Percentiles rank a stretch among this genome's conserved stretches.
Evolutionary conservation across 1,140 invertebrate species (phyloP).

Genomic region (Ctenoplectra terminalis): DNA sequence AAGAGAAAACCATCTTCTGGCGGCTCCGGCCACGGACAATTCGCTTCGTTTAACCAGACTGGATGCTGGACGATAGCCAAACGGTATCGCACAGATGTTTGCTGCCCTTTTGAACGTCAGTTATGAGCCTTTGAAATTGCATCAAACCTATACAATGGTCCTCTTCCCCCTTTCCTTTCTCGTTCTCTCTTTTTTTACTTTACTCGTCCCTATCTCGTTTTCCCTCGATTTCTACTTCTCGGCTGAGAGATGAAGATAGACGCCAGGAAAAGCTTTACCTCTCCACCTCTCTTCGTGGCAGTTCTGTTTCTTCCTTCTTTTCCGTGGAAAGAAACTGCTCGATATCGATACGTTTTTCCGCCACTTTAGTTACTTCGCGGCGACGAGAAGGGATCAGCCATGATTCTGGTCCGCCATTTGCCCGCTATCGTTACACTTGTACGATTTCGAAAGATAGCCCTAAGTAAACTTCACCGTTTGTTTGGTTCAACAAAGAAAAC

Average conservation of each 20-base stretch:
- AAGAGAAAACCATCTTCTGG: constrained; percentile 20
- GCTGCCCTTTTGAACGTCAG: constrained; percentile 71
- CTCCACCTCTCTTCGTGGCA: background rate
- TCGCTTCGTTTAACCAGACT: constrained; percentile 76
- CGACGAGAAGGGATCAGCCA: background rate
- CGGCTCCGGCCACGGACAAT: constrained; percentile 63
- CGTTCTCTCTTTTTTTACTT: background rate
- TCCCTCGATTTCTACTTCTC: constrained; percentile 5
- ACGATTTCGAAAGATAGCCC: background rate
- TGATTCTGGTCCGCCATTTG: background rate
- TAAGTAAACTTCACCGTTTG: no score
- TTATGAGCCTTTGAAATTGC: constrained; percentile 75
- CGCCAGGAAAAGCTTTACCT: constrained; percentile 16
- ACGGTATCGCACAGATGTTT: constrained; percentile 70
- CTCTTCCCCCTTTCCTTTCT: constrained; percentile 1
- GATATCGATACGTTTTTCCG: constrained; percentile 49
- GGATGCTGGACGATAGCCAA: constrained; percentile 72
- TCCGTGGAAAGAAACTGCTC: background rate
- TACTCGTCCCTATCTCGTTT: background rate
- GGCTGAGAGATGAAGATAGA: constrained; percentile 19
- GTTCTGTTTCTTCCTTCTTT: constrained; percentile 12
- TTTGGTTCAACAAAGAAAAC: no score
- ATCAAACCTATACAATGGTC: constrained; percentile 69
- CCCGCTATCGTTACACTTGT: background rate
- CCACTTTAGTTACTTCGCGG: constrained; percentile 3